Evolutionary conservation across 2,888 invertebrate species (phyloP).

Genomic region (Trisateles emortualis): DNA sequence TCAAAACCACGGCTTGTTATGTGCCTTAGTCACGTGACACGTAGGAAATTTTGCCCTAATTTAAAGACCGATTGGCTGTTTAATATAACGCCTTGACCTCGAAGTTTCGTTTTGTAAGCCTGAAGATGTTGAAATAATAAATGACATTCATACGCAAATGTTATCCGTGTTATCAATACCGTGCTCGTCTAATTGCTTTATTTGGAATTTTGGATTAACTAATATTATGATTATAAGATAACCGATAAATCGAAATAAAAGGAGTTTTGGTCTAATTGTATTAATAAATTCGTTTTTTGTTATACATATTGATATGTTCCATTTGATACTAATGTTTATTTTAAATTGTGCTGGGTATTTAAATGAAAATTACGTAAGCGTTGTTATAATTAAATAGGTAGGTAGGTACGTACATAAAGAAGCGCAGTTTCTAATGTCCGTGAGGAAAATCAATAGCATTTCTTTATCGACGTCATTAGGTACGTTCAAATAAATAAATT

Average conservation of each 20-base stretch:
- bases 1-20: slow-evolving; percentile 11
- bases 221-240: slow-evolving; percentile 3
- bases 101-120: slow-evolving; percentile 30
- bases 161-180: slow-evolving; percentile 29
- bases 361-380: background rate
- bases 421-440: slow-evolving; percentile 13
- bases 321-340: no score
- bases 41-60: slow-evolving; percentile 28
- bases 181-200: slow-evolving; percentile 20
- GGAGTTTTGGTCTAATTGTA: no score
- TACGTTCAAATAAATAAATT: no score
- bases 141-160: slow-evolving; percentile 18
- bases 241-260: background rate
- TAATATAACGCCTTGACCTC: slow-evolving; percentile 29
- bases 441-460: slow-evolving; percentile 48
- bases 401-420: no score
- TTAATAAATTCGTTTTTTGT: background rate
- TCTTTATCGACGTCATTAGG: slow-evolving; percentile 47
- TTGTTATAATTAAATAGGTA: slow-evolving; percentile 14
- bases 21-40: slow-evolving; percentile 15
- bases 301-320: no score
- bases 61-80: slow-evolving; percentile 26
- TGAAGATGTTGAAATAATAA: slow-evolving; percentile 30
- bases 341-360: background rate
- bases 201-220: slow-evolving; percentile 11